Conservation (phyloP, 2,113 vertebrate species). For the Channa maculata region DNA sequence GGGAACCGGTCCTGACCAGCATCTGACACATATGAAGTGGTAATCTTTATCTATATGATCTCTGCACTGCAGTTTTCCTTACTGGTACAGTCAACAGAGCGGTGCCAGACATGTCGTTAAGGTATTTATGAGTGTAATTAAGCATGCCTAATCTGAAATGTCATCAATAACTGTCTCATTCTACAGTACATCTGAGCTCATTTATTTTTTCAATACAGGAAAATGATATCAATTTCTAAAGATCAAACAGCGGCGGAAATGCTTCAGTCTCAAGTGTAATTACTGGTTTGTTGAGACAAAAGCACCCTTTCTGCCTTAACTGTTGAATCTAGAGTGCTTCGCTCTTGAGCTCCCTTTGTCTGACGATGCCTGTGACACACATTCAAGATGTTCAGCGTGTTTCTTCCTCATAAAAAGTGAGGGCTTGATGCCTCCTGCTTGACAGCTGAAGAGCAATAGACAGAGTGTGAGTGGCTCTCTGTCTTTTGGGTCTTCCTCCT, state of each 20-base stretch:
- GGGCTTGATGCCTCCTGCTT: constrained; percentile 50
- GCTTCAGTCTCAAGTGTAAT: constrained; percentile 66
- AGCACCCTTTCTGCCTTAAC: constrained; percentile 62
- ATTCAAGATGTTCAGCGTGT: constrained; percentile 60
- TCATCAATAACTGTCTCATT: constrained; percentile 68
- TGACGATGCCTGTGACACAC: constrained; percentile 31
- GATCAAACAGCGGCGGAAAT: constrained; percentile 75
- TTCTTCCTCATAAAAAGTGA: constrained; percentile 47
- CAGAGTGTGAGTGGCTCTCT: constrained; percentile 52
- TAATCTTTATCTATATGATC: constrained; percentile 50
- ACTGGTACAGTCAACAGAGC: constrained; percentile 51
- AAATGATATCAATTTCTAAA: constrained; percentile 72
- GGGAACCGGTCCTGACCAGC: constrained; percentile 42
- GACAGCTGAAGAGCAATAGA: constrained; percentile 55
- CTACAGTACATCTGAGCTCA: constrained; percentile 41
- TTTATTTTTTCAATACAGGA: constrained; percentile 47
- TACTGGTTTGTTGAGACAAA: constrained; percentile 69
- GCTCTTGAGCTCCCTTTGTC: constrained; percentile 58
- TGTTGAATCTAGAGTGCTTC: constrained; percentile 54
- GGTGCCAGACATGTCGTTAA: constrained; percentile 53
- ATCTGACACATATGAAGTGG: constrained; percentile 47
- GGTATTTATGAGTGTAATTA: constrained; percentile 66
- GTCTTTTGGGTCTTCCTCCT: constrained; percentile 53
- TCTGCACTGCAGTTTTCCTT: constrained; percentile 42
- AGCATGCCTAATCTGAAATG: constrained; percentile 72